phyloP scores from a whole-genome alignment of 1,140 invertebrate species.

The Drosophila erecta region DNA sequence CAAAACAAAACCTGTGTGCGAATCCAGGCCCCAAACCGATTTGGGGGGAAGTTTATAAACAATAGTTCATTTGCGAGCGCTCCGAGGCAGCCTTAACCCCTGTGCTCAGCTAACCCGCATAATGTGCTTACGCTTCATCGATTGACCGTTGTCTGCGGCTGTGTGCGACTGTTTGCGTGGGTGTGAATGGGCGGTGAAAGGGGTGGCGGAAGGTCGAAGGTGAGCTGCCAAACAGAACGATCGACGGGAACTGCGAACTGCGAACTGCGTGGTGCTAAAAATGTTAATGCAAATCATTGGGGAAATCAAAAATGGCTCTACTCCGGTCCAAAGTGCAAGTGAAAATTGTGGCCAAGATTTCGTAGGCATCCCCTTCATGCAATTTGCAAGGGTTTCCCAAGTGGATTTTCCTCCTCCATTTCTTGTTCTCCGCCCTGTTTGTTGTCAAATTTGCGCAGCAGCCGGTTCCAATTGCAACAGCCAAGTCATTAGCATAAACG shows the following conservation, averaged over 20 bases:
- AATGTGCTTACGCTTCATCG: constrained; percentile 69
- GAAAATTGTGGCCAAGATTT: constrained; percentile 75
- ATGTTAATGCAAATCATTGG: constrained; percentile 81
- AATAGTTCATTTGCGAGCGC: constrained; percentile 73
- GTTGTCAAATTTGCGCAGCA: constrained; percentile 73
- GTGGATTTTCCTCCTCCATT: constrained; percentile 37
- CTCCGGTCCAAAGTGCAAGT: constrained; percentile 60
- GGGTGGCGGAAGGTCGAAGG: constrained; percentile 19
- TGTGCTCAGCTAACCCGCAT: constrained; percentile 58
- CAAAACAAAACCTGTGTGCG: constrained; percentile 27
- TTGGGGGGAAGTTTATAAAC: constrained; percentile 59
- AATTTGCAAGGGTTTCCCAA: constrained; percentile 81
- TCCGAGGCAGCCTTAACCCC: constrained; percentile 19
- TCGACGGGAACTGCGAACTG: constrained; percentile 48
- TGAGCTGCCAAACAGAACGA: constrained; percentile 22
- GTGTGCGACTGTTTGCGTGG: constrained; percentile 15
- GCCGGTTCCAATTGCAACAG: constrained; percentile 66
- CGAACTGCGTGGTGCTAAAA: constrained; percentile 65
- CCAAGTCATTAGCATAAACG: constrained; percentile 76
- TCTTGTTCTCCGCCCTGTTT: constrained; percentile 16
- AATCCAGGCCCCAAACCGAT: constrained; percentile 18
- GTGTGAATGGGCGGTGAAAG: not conserved
- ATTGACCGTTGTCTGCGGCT: constrained; percentile 51
- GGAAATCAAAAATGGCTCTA: constrained; percentile 78
- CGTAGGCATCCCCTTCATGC: constrained; percentile 55